Evolutionary conservation across 92 coral and sea anemone genomes (phyloP).

Genomic region (Porites evermanni): DNA sequence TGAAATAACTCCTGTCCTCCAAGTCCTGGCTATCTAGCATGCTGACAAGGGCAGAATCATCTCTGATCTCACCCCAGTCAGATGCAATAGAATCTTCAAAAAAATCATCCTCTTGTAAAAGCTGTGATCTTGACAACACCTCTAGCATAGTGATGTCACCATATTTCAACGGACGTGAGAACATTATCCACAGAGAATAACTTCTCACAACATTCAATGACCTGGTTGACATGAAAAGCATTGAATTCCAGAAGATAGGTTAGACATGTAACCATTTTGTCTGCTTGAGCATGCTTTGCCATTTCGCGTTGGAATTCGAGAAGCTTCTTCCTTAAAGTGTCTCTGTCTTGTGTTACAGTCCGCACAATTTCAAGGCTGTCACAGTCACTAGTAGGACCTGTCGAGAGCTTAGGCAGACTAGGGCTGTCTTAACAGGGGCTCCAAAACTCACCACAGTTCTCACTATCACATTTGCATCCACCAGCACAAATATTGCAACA

Average conservation of each 20-base stretch:
- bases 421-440: conserved; percentile 23
- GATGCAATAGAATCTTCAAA: conserved; percentile 29
- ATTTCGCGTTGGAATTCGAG: neutral
- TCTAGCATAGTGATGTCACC: conserved; percentile 64
- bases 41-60: conserved; percentile 57
- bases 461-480: conserved; percentile 47
- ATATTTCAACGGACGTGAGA: conserved; percentile 57
- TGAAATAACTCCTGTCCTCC: conserved; percentile 38
- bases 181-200: conserved; percentile 64
- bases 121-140: no score
- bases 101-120: neutral
- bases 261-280: conserved; percentile 69
- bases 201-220: conserved; percentile 35
- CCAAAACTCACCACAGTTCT: conserved; percentile 48
- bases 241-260: conserved; percentile 68
- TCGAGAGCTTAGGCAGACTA: neutral
- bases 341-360: neutral
- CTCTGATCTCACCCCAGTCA: conserved; percentile 63
- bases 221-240: conserved; percentile 71
- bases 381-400: neutral
- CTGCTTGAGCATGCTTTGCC: neutral
- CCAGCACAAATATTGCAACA: conserved; percentile 60
- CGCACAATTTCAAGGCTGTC: neutral
- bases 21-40: conserved; percentile 62
- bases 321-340: neutral